Conservation (phyloP, 2,888 invertebrate genomes). For the Polymixis flavicincta region DNA sequence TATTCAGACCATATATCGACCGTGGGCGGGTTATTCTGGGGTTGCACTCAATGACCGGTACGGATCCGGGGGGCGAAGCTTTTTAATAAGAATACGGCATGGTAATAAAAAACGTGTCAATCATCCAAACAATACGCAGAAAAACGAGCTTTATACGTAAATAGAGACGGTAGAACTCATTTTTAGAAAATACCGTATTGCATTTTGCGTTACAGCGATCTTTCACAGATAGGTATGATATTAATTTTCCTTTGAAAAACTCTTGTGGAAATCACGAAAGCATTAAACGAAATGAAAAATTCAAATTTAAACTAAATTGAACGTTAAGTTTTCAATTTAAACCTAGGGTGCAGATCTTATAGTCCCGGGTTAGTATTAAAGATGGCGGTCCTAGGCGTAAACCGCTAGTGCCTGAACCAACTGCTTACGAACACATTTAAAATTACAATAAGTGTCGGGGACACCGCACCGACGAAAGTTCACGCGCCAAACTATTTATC, state of each 20-base stretch:
- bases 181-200: constrained; percentile 11
- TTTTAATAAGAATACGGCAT: constrained; percentile 57
- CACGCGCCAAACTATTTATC: constrained; percentile 83
- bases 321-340: constrained; percentile 53
- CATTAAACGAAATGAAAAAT: constrained; percentile 11
- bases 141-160: constrained; percentile 32
- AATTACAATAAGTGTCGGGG: constrained; percentile 87
- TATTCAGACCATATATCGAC: constrained; percentile 59
- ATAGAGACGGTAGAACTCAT: constrained; percentile 35
- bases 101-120: constrained; percentile 58
- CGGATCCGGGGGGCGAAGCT: constrained; percentile 47
- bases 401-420: constrained; percentile 66
- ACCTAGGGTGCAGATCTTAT: constrained; percentile 51
- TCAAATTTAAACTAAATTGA: constrained; percentile 33
- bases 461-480: constrained; percentile 83
- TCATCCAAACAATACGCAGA: constrained; percentile 51
- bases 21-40: constrained; percentile 56
- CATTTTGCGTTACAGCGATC: neutral
- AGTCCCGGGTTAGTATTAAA: constrained; percentile 65
- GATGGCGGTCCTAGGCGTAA: constrained; percentile 68
- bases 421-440: constrained; percentile 84
- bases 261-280: neutral
- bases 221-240: neutral
- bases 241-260: neutral
- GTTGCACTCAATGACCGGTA: constrained; percentile 60